Evolutionary conservation across 2,113 vertebrate genomes (phyloP).

Genomic region (Numenius arquata): DNA sequence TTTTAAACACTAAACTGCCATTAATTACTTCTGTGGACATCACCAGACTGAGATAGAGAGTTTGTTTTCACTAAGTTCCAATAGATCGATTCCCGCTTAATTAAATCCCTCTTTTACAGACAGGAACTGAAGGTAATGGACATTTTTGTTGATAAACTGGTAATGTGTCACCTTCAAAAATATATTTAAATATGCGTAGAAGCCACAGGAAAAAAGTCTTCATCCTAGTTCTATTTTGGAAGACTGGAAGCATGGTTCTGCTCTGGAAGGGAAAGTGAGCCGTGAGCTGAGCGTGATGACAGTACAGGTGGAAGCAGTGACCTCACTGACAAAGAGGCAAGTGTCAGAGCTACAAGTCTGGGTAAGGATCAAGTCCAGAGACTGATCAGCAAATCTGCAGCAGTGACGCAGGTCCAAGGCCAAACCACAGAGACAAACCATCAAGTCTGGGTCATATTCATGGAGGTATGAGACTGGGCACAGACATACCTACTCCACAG

Average conservation of each 20-base stretch:
- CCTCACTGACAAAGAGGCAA: not conserved
- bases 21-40: not conserved
- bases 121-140: not conserved
- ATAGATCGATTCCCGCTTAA: not conserved
- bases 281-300: accelerated
- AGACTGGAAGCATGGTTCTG: not conserved
- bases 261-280: not conserved
- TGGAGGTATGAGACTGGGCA: accelerated
- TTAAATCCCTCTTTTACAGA: not conserved
- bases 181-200: not conserved
- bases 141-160: not conserved
- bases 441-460: accelerated
- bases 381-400: not conserved
- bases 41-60: not conserved
- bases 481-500: not conserved
- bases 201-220: not conserved
- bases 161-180: not conserved
- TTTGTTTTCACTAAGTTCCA: not conserved
- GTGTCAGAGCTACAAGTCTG: accelerated
- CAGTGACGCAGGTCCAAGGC: accelerated
- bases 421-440: not conserved
- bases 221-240: not conserved
- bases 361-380: not conserved
- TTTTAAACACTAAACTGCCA: not conserved
- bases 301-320: not conserved